Conservation (phyloP, 2,113 vertebrate species). For the Clarias batrachus region DNA sequence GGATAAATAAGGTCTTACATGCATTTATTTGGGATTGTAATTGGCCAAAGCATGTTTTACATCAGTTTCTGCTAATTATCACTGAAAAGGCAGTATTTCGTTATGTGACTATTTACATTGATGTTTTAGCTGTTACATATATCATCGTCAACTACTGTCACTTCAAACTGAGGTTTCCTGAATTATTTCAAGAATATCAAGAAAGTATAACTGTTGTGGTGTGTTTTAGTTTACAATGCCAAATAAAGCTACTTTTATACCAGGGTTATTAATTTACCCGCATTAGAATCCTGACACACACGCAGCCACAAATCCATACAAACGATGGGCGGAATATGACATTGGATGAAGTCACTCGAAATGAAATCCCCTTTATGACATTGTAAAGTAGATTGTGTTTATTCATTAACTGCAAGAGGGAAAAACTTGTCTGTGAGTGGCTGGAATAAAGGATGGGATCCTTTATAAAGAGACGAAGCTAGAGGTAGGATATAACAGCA, state of each 20-base stretch:
- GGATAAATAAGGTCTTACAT: background rate
- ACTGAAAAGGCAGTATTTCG: background rate
- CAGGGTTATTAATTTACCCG: constrained; percentile 53
- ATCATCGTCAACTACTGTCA: background rate
- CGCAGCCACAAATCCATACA: constrained; percentile 52
- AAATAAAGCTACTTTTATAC: background rate
- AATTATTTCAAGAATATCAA: background rate
- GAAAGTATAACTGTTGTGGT: background rate
- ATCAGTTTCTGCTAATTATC: background rate
- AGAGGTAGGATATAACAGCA: constrained; percentile 46
- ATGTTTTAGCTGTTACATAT: background rate
- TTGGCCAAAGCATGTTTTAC: background rate
- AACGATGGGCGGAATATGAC: constrained; percentile 39
- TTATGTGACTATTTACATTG: background rate
- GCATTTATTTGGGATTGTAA: background rate
- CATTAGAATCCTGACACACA: constrained; percentile 24
- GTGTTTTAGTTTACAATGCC: background rate
- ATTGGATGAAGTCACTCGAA: constrained; percentile 55
- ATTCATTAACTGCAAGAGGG: constrained; percentile 71
- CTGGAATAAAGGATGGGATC: background rate
- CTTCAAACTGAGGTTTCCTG: background rate
- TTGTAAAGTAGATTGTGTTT: constrained; percentile 53
- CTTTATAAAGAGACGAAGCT: constrained; percentile 64
- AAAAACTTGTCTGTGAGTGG: constrained; percentile 53
- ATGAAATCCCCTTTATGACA: constrained; percentile 65